phyloP scores from a whole-genome alignment of 2,888 invertebrate species.

The Drosophila austrosaltans region DNA sequence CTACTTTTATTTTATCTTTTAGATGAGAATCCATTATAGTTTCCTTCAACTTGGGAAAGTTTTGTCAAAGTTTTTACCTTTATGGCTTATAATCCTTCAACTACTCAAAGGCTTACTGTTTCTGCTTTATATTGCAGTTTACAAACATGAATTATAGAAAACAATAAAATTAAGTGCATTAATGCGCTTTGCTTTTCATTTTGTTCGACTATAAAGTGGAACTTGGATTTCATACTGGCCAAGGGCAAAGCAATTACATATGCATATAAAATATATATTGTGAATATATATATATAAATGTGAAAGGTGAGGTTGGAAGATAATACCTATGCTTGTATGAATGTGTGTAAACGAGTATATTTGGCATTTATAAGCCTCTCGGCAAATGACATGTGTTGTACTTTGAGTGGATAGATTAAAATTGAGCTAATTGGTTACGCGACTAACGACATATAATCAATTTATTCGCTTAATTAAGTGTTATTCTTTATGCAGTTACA shows the following conservation, averaged over 20 bases:
- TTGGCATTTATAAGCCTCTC: slow-evolving; percentile 31
- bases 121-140: slow-evolving; percentile 48
- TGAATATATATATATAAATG: not conserved
- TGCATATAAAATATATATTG: slow-evolving; percentile 26
- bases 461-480: not conserved
- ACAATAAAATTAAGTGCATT: slow-evolving; percentile 69
- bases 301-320: slow-evolving; percentile 7
- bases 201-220: slow-evolving; percentile 34
- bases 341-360: not conserved
- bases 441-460: slow-evolving; percentile 9
- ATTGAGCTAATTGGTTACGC: slow-evolving; percentile 11
- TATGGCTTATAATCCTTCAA: not conserved
- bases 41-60: not conserved
- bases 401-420: slow-evolving; percentile 12
- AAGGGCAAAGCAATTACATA: slow-evolving; percentile 44
- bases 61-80: slow-evolving; percentile 4
- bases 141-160: slow-evolving; percentile 57
- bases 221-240: slow-evolving; percentile 38
- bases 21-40: not conserved
- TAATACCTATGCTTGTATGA: not conserved
- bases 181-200: slow-evolving; percentile 42
- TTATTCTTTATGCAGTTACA: not conserved
- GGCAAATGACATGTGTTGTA: slow-evolving; percentile 29
- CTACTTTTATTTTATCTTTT: not conserved
- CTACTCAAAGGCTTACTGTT: slow-evolving; percentile 1